Percentiles rank a stretch among this genome's conserved stretches.
These are phyloP conservation scores for Neolamprologus ventralis DNA, from an alignment of 2,113 vertebrate species.

Conservation along the genomic window DNA sequence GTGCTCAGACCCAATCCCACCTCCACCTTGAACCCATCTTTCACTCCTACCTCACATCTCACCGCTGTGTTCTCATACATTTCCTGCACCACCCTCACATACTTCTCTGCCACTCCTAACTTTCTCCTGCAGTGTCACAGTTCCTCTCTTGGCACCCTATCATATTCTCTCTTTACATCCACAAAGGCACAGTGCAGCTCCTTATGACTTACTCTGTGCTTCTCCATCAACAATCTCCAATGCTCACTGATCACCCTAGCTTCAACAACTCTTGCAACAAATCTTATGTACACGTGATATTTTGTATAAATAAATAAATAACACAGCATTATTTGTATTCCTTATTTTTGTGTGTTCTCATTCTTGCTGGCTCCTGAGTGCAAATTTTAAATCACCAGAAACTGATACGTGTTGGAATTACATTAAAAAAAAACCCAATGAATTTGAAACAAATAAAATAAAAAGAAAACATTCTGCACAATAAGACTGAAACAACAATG, in stretches of 20 bases:
- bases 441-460: neutral
- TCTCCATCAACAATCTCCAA: neutral
- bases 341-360: neutral
- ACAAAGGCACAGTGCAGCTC: neutral
- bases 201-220: neutral
- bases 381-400: neutral
- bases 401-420: neutral
- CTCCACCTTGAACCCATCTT: neutral
- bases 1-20: neutral
- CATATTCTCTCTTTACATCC: neutral
- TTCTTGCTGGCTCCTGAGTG: neutral
- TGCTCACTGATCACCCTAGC: neutral
- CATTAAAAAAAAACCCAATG: fast-evolving
- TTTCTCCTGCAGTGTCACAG: neutral
- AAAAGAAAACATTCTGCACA: neutral
- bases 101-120: neutral
- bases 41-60: neutral
- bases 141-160: neutral
- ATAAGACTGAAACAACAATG: neutral
- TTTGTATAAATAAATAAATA: neutral
- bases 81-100: neutral
- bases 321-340: neutral
- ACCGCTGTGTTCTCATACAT: neutral
- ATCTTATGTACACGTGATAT: neutral
- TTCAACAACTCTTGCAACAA: neutral